These are phyloP conservation scores for Zygaena filipendulae DNA, from an alignment of 2,888 invertebrate species.

Conservation along the genomic window DNA sequence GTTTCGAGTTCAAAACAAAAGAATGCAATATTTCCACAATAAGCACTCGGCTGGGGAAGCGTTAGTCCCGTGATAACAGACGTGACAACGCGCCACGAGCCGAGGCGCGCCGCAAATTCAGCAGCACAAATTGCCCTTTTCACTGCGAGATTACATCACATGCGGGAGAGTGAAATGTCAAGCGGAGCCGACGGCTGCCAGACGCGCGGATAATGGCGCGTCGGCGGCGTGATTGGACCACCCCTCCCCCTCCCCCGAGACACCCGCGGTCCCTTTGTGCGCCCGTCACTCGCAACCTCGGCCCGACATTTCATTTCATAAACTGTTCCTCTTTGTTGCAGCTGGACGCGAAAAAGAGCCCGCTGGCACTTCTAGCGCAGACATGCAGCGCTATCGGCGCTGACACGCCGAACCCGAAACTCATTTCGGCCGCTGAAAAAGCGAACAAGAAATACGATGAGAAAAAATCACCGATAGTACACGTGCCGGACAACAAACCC, in stretches of 20 bases:
- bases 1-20: too few species aligned
- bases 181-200: slow-evolving; percentile 68
- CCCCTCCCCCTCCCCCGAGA: slow-evolving; percentile 35
- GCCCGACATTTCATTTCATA: slow-evolving; percentile 64
- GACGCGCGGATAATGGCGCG: slow-evolving; percentile 69
- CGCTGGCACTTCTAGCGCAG: slow-evolving; percentile 93
- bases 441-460: slow-evolving; percentile 73
- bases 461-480: slow-evolving; percentile 71
- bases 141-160: slow-evolving; percentile 69
- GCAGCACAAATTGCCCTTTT: slow-evolving; percentile 69
- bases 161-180: slow-evolving; percentile 70
- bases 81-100: slow-evolving; percentile 59
- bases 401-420: slow-evolving; percentile 83
- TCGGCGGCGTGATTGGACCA: slow-evolving; percentile 66
- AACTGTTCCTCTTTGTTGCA: slow-evolving; percentile 72
- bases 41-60: too few species aligned
- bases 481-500: slow-evolving; percentile 64
- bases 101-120: slow-evolving; percentile 65
- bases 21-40: too few species aligned
- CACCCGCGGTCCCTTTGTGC: slow-evolving; percentile 53
- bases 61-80: too few species aligned
- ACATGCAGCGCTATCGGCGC: slow-evolving; percentile 98
- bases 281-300: slow-evolving; percentile 60
- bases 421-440: slow-evolving; percentile 80
- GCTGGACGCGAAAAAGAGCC: slow-evolving; percentile 98